Evolutionary conservation across 2,888 invertebrate species (phyloP).

Genomic region (Pherbina coryleti): DNA sequence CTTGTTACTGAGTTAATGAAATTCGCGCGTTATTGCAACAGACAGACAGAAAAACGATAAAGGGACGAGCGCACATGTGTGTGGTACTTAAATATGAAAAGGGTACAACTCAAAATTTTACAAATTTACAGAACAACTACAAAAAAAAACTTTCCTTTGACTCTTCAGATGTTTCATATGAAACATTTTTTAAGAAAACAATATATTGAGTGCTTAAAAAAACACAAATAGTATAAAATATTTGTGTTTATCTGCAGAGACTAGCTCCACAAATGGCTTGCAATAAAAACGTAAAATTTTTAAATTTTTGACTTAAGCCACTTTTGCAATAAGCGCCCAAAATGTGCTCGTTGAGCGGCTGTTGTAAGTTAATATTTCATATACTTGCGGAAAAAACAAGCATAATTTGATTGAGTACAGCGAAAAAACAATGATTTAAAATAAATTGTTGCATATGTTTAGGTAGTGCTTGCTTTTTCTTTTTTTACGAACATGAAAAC

Average conservation of each 20-base stretch:
- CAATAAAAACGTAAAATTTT: too few species aligned
- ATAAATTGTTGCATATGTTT: conserved; percentile 15
- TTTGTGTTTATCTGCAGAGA: too few species aligned
- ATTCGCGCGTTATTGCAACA: background rate
- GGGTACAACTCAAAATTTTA: background rate
- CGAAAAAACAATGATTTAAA: background rate
- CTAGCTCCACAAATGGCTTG: too few species aligned
- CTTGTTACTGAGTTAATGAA: conserved; percentile 11
- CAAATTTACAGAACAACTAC: background rate
- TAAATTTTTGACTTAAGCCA: background rate
- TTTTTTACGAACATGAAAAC: background rate
- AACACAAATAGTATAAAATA: too few species aligned
- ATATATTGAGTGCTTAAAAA: too few species aligned
- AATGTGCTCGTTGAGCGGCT: background rate
- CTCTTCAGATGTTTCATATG: too few species aligned
- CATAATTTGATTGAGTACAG: conserved; percentile 15
- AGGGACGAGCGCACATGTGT: background rate
- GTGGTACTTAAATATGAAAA: background rate
- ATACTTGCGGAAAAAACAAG: conserved; percentile 47
- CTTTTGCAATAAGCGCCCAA: background rate
- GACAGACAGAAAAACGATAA: background rate
- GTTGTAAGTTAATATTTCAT: conserved; percentile 53
- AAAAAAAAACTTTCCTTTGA: too few species aligned
- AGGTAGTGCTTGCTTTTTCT: too few species aligned
- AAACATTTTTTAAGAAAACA: too few species aligned